A percentile compares a stretch with the other conserved stretches of the same genome.
These are phyloP conservation scores for Drosophila simulans DNA, from an alignment of 1,140 invertebrate genomes.

Conservation along the genomic window DNA sequence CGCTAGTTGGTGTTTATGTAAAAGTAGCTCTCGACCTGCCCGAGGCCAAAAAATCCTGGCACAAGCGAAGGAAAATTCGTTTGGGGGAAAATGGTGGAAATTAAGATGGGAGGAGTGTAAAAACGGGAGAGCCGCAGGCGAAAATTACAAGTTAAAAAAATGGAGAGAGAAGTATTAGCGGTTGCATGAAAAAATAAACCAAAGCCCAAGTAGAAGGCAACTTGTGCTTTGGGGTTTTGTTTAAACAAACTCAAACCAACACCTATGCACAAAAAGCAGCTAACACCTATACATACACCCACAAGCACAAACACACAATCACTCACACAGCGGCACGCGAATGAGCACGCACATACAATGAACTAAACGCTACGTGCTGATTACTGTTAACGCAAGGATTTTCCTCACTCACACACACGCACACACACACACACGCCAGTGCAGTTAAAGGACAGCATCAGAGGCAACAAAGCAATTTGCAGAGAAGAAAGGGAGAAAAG, in stretches of 20 bases:
- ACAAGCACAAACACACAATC: slow-evolving; percentile 10
- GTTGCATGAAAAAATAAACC: neutral
- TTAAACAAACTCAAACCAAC: slow-evolving; percentile 67
- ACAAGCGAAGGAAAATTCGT: neutral
- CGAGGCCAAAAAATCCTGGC: slow-evolving; percentile 24
- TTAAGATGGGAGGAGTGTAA: neutral
- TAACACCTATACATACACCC: slow-evolving; percentile 20
- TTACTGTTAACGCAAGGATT: slow-evolving; percentile 82
- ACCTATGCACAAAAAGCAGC: slow-evolving; percentile 57
- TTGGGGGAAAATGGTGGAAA: neutral
- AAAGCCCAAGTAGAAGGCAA: slow-evolving; percentile 27
- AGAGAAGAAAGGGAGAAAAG: neutral
- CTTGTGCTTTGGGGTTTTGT: slow-evolving; percentile 52
- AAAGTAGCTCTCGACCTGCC: slow-evolving; percentile 61
- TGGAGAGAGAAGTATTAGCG: slow-evolving; percentile 7
- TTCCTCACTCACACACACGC: slow-evolving; percentile 30
- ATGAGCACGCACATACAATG: slow-evolving; percentile 73
- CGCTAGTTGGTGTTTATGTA: slow-evolving; percentile 81
- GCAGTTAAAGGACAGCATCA: slow-evolving; percentile 42
- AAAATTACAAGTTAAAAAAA: slow-evolving; percentile 7
- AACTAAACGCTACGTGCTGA: slow-evolving; percentile 79
- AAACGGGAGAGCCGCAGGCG: neutral
- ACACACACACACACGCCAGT: slow-evolving; percentile 7
- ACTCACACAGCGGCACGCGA: slow-evolving; percentile 37
- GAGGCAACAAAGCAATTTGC: slow-evolving; percentile 55